Percentiles rank a stretch among this genome's conserved stretches.
These are phyloP conservation scores for Chloebia gouldiae DNA, from an alignment of 2,113 vertebrate genomes.

Conservation along the genomic window DNA sequence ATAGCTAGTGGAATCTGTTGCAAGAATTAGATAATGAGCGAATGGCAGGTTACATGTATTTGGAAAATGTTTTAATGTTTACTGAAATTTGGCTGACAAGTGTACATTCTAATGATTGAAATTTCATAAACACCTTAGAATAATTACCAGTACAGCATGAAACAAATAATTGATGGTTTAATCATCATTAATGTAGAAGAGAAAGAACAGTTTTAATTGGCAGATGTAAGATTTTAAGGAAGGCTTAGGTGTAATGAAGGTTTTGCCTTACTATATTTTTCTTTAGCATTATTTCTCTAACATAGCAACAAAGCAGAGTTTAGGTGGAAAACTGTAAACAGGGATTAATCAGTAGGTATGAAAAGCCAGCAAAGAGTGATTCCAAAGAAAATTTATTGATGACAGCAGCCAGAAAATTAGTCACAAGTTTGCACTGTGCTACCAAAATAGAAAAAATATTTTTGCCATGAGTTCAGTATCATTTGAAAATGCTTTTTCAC, in stretches of 20 bases:
- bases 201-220: background rate
- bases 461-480: background rate
- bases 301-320: background rate
- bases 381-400: background rate
- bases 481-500: background rate
- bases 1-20: background rate
- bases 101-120: background rate
- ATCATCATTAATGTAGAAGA: background rate
- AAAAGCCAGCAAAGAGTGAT: background rate
- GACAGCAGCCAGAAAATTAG: slow-evolving; percentile 13
- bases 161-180: background rate
- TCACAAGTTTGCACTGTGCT: slow-evolving; percentile 10
- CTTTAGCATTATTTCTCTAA: background rate
- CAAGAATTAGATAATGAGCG: background rate
- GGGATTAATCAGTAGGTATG: background rate
- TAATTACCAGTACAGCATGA: background rate
- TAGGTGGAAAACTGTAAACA: background rate
- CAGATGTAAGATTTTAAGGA: background rate
- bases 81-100: background rate
- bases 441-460: slow-evolving; percentile 7
- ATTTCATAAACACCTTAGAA: background rate
- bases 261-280: background rate
- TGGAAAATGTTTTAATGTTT: background rate
- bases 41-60: background rate
- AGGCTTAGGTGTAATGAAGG: background rate